Base-by-base conservation (phyloP, 2,113 vertebrate genomes). In the Cyprinodon tularosa region DNA sequence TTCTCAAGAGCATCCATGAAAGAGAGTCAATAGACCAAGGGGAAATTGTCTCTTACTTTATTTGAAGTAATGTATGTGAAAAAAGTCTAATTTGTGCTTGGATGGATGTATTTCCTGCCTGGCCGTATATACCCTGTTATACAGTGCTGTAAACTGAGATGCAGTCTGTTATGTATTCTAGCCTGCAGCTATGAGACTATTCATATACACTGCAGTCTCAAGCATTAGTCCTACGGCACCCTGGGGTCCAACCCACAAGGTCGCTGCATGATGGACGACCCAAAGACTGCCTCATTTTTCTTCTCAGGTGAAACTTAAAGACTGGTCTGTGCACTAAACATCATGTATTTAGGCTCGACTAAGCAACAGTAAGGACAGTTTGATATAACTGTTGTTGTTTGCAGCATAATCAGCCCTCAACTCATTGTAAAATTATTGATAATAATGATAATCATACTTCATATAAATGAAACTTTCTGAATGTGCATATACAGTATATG, bases 151-250 rank as follows among this genome's bases (percentile, higher is more conserved):
- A 84, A 70, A 4, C 64, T 17, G 80, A 72, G 83, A 72, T 65
- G 0, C 42, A 10, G 42, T 3, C 63, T 66, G 42, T 69, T 72
- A 84, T 84, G 69, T 67, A 82, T 85, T 88, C 74, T 67, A 36
- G 66, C 86, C 78, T 40, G 69, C 66, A 74, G 89, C 82, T 57
- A 70, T 78, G 74, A 76, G 83, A 48, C 82, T 80, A 68, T 85
- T 71, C 76, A 67, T 73, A 85, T 73, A 81, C 74, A 68, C 61
- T 1, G 12, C 72, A 36, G 75, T 86, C 66, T 86, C 66, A 78
- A 78, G 78, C 78, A 68, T 72, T 79, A 76, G 80, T 42, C 69
- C 74, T 29, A 4, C 15, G 0, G 72, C 71, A 71, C 81, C 67
- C 84, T 29, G 44, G 83, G 78, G 76, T 75, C 66, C 36, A 48